Evolutionary conservation across 2,113 vertebrate genomes (phyloP), one percentile per base, ranked within the genome.

Genomic region (Micronisus gabar): DNA sequence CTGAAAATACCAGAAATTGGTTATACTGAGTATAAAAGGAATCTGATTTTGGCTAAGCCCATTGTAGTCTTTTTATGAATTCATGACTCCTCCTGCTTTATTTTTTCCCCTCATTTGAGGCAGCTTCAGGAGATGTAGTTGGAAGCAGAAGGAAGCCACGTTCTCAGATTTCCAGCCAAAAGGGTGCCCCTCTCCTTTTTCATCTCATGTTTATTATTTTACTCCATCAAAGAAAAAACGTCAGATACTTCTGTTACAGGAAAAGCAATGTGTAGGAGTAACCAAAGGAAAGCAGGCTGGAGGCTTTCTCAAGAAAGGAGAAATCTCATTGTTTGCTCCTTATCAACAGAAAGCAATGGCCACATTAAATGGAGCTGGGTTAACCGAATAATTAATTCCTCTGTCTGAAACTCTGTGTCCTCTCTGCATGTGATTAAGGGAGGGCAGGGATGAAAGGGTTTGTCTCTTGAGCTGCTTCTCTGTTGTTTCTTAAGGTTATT

Each of bases 81-180:
- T 87, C 13, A 3, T 20, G 27, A 19, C 10, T 50, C 10, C 56
- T 87, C 38, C 58, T 66, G 23, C 38, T 48, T 73, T 73, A 16
- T 18, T 73, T 72, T 68, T 30, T n/a, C 67, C 20, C 32, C 21
- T 81, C n/a, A 8, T 80, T 82, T 76, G 74, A 88, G 52, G 29
- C 61, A 87, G 16, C 87, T 94, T 90, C 65, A 93, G 84, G 79
- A 85, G 74, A 41, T 43, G 36, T 61, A 62, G 17, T 53, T 82
- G 70, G 61, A 86, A 81, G 73, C 88, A 68, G 61, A 88, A 92
- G 65, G 70, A 48, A 68, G 43, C 16, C 67, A 15, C 6, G 0
- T 74, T 81, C 91, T 95, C 93, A 79, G 80, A 95, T 92, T 89
- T 91, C 76, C 83, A 97, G 83, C 93, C 88, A 81, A 84, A 91